phyloP scores from a whole-genome alignment of 2,888 invertebrate genomes.

The Blastobasis adustella region DNA sequence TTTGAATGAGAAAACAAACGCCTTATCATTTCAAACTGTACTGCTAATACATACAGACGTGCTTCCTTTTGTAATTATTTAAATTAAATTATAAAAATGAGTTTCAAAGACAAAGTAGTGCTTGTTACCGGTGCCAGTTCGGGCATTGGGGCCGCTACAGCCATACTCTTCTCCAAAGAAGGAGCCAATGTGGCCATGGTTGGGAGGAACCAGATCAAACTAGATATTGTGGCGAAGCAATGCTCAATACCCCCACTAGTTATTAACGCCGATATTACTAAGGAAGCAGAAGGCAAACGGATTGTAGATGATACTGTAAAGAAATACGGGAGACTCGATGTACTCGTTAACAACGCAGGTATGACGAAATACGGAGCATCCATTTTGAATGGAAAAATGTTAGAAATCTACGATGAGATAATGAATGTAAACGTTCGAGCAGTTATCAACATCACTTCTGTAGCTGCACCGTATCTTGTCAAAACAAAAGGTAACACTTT shows the following conservation, averaged over 20 bases:
- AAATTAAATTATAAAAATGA: slow-evolving; percentile 18
- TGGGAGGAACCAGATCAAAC: slow-evolving; percentile 33
- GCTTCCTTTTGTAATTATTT: too few species aligned
- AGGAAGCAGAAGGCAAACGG: slow-evolving; percentile 19
- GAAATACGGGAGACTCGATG: slow-evolving; percentile 23
- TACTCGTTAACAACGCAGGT: slow-evolving; percentile 29
- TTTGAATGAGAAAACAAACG: too few species aligned
- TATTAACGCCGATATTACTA: slow-evolving; percentile 28
- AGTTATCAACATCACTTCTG: slow-evolving; percentile 14
- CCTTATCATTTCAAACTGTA: too few species aligned
- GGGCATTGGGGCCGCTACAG: slow-evolving; percentile 40
- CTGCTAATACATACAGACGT: too few species aligned
- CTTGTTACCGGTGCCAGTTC: slow-evolving; percentile 39
- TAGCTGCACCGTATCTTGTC: slow-evolving; percentile 19
- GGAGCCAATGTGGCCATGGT: slow-evolving; percentile 34
- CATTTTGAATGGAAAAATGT: slow-evolving; percentile 15
- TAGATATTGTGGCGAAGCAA: slow-evolving; percentile 23
- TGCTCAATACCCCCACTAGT: slow-evolving; percentile 21
- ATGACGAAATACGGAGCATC: slow-evolving; percentile 6
- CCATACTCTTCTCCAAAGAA: slow-evolving; percentile 31
- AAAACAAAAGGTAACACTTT: slow-evolving; percentile 16
- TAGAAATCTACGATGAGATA: slow-evolving; percentile 20
- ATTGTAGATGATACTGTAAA: slow-evolving; percentile 24
- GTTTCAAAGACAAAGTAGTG: slow-evolving; percentile 35
- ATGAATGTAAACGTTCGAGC: slow-evolving; percentile 22